Percentiles rank a stretch among this genome's conserved stretches.
These are phyloP conservation scores for Clupea harengus DNA, from an alignment of 2,113 vertebrate species.

Conservation along the genomic window DNA sequence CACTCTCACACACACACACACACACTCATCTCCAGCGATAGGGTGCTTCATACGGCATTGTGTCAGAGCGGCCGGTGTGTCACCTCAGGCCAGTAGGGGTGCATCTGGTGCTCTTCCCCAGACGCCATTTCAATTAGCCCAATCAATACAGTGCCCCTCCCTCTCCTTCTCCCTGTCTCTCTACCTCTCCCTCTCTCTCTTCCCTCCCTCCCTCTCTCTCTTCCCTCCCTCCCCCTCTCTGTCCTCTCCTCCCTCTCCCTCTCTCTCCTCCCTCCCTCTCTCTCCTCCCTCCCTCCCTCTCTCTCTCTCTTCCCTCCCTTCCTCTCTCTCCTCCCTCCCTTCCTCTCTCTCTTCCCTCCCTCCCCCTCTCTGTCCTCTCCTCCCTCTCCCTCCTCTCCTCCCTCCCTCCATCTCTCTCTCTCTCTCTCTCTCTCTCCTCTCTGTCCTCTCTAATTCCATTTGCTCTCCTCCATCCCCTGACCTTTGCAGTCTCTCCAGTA, in stretches of 20 bases:
- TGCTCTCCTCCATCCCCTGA: not conserved
- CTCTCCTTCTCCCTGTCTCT: constrained; percentile 48
- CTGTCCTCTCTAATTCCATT: not conserved
- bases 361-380: not conserved
- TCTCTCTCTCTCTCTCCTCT: not conserved
- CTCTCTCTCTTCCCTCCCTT: not conserved
- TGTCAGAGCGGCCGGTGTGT: constrained; percentile 58
- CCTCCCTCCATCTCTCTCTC: not conserved
- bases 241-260: not conserved
- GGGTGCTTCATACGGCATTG: constrained; percentile 61
- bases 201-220: not conserved
- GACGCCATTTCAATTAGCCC: constrained; percentile 73
- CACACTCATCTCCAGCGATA: constrained; percentile 39
- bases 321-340: not conserved
- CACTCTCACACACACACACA: not conserved
- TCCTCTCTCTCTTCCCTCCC: not conserved
- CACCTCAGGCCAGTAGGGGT: constrained; percentile 64
- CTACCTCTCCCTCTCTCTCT: constrained; percentile 30
- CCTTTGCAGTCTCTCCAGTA: not conserved
- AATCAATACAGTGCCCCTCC: constrained; percentile 65
- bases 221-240: constrained; percentile 56
- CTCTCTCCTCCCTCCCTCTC: not conserved
- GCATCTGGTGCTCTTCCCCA: constrained; percentile 65
- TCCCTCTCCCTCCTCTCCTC: not conserved
- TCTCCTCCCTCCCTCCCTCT: not conserved